Percentiles rank a stretch among this genome's conserved stretches.
These are phyloP conservation scores for Babylonia areolata DNA, from an alignment of 1,140 invertebrate species.

Conservation along the genomic window DNA sequence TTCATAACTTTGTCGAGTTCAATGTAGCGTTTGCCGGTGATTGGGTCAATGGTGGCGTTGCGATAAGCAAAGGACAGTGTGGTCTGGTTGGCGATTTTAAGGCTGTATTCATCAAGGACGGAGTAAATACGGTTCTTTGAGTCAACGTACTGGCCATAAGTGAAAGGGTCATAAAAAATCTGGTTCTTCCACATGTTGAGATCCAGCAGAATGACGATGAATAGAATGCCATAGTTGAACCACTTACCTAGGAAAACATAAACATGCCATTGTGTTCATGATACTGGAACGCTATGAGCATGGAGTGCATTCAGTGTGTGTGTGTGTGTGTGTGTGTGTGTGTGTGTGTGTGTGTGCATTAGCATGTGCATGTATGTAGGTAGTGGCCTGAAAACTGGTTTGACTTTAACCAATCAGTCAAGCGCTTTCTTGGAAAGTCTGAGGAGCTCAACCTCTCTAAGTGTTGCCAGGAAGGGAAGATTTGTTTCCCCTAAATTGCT, in stretches of 20 bases:
- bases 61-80: conserved; percentile 75
- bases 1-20: conserved; percentile 78
- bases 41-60: conserved; percentile 71
- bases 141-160: conserved; percentile 79
- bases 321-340: no score
- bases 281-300: no score
- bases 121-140: conserved; percentile 76
- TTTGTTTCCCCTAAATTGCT: no score
- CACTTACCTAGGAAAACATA: conserved; percentile 78
- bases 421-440: no score
- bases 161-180: conserved; percentile 78
- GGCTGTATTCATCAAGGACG: conserved; percentile 73
- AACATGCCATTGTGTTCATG: not conserved
- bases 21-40: conserved; percentile 73
- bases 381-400: no score
- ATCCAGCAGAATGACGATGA: conserved; percentile 79
- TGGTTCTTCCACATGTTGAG: conserved; percentile 82
- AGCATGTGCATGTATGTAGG: no score
- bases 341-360: no score
- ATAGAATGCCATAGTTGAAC: conserved; percentile 81
- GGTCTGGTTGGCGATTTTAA: conserved; percentile 71
- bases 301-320: no score
- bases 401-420: no score
- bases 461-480: no score
- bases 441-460: no score